Evolutionary conservation across 1,140 invertebrate species (phyloP).

Genomic region (Antheraea pernyi): DNA sequence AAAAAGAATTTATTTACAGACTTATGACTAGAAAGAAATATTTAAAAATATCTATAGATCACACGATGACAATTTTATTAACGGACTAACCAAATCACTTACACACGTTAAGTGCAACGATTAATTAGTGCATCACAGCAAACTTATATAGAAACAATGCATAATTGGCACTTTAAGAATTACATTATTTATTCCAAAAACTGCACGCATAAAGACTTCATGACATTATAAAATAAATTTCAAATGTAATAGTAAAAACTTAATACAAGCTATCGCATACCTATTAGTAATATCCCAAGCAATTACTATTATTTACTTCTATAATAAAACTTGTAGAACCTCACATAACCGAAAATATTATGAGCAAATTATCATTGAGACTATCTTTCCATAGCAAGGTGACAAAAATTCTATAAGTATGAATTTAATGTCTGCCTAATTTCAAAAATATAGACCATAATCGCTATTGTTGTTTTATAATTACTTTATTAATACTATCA

Average conservation of each 20-base stretch:
- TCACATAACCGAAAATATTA: too few relatives aligned
- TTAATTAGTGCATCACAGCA: background rate
- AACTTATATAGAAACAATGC: background rate
- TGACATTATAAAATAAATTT: background rate
- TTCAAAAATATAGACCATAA: too few relatives aligned
- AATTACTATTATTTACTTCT: background rate
- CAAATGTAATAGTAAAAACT: background rate
- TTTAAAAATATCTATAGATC: background rate
- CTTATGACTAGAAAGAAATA: background rate
- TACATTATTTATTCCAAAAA: background rate
- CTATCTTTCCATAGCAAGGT: too few relatives aligned
- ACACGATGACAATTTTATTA: background rate
- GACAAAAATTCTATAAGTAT: background rate
- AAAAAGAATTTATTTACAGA: slow-evolving; percentile 1
- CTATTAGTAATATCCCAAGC: background rate
- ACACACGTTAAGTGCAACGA: background rate
- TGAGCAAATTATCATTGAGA: too few relatives aligned
- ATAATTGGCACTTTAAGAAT: background rate
- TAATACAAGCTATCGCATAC: background rate
- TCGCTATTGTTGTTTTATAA: too few relatives aligned
- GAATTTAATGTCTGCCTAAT: background rate
- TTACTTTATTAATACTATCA: too few relatives aligned
- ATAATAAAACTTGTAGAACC: background rate
- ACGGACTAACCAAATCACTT: background rate
- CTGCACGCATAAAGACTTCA: background rate